Percentiles rank a stretch among this genome's conserved stretches.
These are phyloP conservation scores for Hydrozoanthus gracilis DNA, from an alignment of 92 coral and sea anemone species.

Conservation along the genomic window DNA sequence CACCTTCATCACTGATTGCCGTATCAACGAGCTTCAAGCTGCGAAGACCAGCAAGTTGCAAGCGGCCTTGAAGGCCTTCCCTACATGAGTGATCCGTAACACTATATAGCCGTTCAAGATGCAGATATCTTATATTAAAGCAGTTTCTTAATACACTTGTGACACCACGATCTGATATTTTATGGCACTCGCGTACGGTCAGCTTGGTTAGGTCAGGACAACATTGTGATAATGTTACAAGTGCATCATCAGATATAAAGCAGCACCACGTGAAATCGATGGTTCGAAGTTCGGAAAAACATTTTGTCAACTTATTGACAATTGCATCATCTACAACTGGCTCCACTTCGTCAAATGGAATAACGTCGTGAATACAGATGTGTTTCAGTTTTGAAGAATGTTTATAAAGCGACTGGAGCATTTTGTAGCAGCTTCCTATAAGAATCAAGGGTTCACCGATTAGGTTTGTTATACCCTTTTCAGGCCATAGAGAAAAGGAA, in stretches of 20 bases:
- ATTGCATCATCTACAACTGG: constrained; percentile 75
- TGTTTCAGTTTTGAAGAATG: constrained; percentile 54
- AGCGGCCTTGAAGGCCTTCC: constrained; percentile 33
- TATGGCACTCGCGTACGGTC: constrained; percentile 84
- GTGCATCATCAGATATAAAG: constrained; percentile 80
- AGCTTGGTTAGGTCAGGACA: constrained; percentile 69
- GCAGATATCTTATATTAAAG: constrained; percentile 57
- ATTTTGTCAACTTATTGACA: constrained; percentile 62
- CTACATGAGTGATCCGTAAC: constrained; percentile 65
- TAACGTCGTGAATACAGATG: constrained; percentile 79
- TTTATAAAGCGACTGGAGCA: constrained; percentile 51
- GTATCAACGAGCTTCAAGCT: constrained; percentile 75
- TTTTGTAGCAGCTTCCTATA: constrained; percentile 59
- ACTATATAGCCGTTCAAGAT: constrained; percentile 73
- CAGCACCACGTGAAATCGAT: constrained; percentile 89
- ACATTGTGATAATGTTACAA: constrained; percentile 62
- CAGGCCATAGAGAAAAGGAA: no score
- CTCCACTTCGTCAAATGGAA: constrained; percentile 76
- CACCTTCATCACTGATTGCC: constrained; percentile 72
- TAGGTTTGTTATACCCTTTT: background rate
- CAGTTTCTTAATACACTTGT: constrained; percentile 73
- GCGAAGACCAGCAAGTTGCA: constrained; percentile 58
- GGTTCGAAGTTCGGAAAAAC: constrained; percentile 68
- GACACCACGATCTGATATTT: constrained; percentile 83
- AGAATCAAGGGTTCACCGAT: no score